These are phyloP conservation scores for Urocynchramus pylzowi DNA, from an alignment of 2,113 vertebrate genomes.

Conservation along the genomic window DNA sequence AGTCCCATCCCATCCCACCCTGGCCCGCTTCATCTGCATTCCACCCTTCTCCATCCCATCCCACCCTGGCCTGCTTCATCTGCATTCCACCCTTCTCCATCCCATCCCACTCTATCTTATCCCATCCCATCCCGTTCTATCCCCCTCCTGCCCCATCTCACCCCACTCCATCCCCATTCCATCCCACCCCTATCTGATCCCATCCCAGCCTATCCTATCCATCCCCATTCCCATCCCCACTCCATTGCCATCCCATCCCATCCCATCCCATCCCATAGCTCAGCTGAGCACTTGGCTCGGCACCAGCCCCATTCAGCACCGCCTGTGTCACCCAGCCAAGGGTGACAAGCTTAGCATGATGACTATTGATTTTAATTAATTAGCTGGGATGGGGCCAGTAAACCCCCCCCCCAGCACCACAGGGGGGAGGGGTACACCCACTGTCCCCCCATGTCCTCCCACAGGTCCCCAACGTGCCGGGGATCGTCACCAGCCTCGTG, in stretches of 20 bases:
- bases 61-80: too few relatives aligned
- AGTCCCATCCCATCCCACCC: neutral
- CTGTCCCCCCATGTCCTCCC: neutral
- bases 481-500: slow-evolving; percentile 85
- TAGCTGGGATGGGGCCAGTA: neutral
- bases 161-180: too few relatives aligned
- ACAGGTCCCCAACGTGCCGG: slow-evolving; percentile 89
- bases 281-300: neutral
- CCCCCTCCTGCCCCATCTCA: neutral
- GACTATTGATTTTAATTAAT: slow-evolving; percentile 40
- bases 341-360: neutral
- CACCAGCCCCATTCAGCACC: fast-evolving
- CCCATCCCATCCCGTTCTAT: neutral
- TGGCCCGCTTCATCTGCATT: neutral
- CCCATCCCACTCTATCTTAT: neutral
- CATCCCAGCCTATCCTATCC: neutral
- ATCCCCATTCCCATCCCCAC: too few relatives aligned
- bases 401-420: neutral
- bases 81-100: too few relatives aligned
- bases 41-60: neutral
- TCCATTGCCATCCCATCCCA: too few relatives aligned
- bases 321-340: neutral
- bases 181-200: neutral
- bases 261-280: neutral
- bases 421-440: neutral